Conservation (phyloP, 2,797 vertebrate genomes). For the Parauchenoglanis ngamensis region DNA sequence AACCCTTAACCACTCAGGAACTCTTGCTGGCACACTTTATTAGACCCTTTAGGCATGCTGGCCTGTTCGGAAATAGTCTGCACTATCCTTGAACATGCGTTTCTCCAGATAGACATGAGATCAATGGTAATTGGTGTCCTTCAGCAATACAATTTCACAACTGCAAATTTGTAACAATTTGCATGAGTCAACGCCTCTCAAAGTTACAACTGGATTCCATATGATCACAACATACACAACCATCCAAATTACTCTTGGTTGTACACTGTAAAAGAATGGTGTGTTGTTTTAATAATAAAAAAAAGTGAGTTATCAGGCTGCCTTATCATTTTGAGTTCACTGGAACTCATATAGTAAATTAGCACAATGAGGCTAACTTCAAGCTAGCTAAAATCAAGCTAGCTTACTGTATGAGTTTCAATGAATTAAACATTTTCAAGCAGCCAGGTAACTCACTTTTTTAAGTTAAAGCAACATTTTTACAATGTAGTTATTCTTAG, state of each 20-base stretch:
- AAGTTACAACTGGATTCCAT: not conserved
- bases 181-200: not conserved
- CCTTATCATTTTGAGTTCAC: no score
- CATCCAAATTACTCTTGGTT: not conserved
- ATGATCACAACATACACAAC: not conserved
- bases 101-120: conserved; percentile 11
- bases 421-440: no score
- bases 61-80: conserved; percentile 11
- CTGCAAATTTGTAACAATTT: not conserved
- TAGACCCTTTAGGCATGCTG: conserved; percentile 39
- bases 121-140: conserved; percentile 12
- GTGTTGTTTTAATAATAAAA: no score
- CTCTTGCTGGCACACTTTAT: conserved; percentile 50
- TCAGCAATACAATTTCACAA: not conserved
- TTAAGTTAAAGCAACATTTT: no score
- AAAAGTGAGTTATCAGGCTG: no score
- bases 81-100: conserved; percentile 11
- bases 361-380: no score
- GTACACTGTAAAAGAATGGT: no score
- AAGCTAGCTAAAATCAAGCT: no score
- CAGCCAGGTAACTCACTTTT: no score
- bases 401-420: no score
- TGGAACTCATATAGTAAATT: no score
- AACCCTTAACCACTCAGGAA: conserved; percentile 56
- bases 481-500: no score